Evolutionary conservation across 2,797 vertebrate species (phyloP).

Genomic region (Hyperoplus lanceolatus): DNA sequence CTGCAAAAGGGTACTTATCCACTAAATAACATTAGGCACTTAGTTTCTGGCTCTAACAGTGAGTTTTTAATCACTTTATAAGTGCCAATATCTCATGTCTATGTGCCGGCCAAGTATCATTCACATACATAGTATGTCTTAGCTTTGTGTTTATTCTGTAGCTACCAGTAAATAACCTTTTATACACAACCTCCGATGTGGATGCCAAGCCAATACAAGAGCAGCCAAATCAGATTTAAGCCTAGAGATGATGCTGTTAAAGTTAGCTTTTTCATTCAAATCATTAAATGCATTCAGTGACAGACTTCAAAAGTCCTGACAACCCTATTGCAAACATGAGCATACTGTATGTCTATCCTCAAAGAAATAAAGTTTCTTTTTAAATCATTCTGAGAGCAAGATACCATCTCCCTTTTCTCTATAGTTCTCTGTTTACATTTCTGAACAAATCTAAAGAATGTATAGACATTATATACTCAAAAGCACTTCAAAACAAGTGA

Average conservation of each 20-base stretch:
- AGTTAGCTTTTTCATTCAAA: background rate
- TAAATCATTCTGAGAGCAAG: background rate
- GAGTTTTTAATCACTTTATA: background rate
- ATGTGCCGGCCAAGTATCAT: background rate
- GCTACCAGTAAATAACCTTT: background rate
- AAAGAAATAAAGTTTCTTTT: too few relatives aligned
- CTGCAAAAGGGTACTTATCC: background rate
- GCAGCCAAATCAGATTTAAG: background rate
- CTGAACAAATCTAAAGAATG: too few relatives aligned
- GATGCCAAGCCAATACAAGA: background rate
- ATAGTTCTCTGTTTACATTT: too few relatives aligned
- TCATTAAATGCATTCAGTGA: background rate
- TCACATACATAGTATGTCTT: background rate
- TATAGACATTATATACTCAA: background rate
- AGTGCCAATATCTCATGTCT: background rate
- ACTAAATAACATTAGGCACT: background rate
- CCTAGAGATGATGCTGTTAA: background rate
- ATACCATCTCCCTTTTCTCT: background rate
- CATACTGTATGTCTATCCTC: too few relatives aligned
- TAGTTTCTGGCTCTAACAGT: background rate
- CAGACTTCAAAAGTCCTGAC: background rate
- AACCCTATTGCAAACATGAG: background rate
- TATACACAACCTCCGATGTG: background rate
- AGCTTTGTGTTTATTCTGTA: background rate
- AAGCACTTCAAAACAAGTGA: background rate